Percentiles rank a stretch among this genome's conserved stretches.
These are phyloP conservation scores for Crotalus horridus DNA, from an alignment of 2,113 vertebrate species.

Conservation along the genomic window DNA sequence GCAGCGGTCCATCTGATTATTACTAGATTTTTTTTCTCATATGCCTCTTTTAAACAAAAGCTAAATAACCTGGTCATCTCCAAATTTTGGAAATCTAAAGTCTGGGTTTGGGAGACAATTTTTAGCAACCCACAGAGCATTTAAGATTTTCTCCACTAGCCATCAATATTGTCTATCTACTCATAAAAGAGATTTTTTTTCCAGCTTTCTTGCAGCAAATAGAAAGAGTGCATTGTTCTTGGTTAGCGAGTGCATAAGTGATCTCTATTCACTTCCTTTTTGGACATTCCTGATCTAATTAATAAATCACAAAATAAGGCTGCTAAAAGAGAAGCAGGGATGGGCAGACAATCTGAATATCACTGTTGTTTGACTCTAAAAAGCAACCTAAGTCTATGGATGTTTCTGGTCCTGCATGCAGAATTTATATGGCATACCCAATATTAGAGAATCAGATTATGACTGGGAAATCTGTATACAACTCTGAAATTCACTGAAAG, in stretches of 20 bases:
- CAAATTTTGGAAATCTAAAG: neutral
- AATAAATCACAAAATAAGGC: conserved; percentile 11
- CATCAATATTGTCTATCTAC: neutral
- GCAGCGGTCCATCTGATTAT: neutral
- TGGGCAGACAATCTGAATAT: neutral
- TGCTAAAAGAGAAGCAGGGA: neutral
- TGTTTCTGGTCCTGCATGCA: neutral
- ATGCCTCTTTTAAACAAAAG: conserved; percentile 5
- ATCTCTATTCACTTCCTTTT: neutral
- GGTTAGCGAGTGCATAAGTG: neutral
- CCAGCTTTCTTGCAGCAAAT: neutral
- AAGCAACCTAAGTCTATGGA: neutral
- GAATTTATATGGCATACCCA: neutral
- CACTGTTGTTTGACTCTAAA: neutral
- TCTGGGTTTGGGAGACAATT: conserved; percentile 3
- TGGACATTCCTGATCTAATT: neutral
- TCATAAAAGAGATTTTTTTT: conserved; percentile 15
- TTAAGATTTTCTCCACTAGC: neutral
- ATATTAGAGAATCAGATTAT: neutral
- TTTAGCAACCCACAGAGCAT: neutral
- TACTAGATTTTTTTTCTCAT: neutral
- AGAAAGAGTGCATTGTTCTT: conserved; percentile 8
- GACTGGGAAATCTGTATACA: neutral
- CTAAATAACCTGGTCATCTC: neutral
- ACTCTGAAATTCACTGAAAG: neutral